Evolutionary conservation across 2,888 invertebrate species (phyloP), one percentile per base, ranked within the genome.

Genomic region (Heliconius erato): DNA sequence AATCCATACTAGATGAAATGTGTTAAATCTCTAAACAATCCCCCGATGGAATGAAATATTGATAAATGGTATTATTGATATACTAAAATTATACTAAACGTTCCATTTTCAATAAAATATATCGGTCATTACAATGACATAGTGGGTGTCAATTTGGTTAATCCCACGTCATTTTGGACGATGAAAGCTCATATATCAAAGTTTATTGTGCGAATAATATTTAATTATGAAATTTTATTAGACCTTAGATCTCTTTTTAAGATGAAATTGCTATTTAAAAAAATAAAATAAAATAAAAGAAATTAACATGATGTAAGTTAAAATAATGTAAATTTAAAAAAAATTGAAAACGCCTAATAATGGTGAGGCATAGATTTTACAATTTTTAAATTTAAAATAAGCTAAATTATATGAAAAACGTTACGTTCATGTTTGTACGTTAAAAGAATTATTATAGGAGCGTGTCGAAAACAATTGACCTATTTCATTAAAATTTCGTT

Each of bases 381-480:
- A 6, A 19, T 54, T 54, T 54, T 23, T 7, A 23, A 54, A 54
- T 54, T 54, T 23, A 54, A 54, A 54, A 54, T 19, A 32, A 67
- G 16, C 28, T 16, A 67, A 32, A 67, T 67, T 32, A 28, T 28
- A 67, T 67, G 4, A 7, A 67, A 67, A 67, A 67, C 16, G 28
- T 40, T 40, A 71, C 12, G n/a, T 44, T 44, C 40, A 71, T 9
- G 1, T 72, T 40, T 44, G 12, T 44, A 72, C 28, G 67, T 44
- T 79, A 9, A 40, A 72, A 9, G 35, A 79, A 49, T 44, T 79
- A 59, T 71, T 49, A 49, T 35, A 40, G 40, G 63, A 59, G 72
- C 69, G 59, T 67, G 59, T 26, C 40, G 32, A 71, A 26, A 79
- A 67, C 77, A 65, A 78, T 78, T 35, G 77, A 77, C 77, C 67